These are phyloP conservation scores for Crocuta crocuta DNA, from an alignment of 2,113 vertebrate species.

Conservation along the genomic window DNA sequence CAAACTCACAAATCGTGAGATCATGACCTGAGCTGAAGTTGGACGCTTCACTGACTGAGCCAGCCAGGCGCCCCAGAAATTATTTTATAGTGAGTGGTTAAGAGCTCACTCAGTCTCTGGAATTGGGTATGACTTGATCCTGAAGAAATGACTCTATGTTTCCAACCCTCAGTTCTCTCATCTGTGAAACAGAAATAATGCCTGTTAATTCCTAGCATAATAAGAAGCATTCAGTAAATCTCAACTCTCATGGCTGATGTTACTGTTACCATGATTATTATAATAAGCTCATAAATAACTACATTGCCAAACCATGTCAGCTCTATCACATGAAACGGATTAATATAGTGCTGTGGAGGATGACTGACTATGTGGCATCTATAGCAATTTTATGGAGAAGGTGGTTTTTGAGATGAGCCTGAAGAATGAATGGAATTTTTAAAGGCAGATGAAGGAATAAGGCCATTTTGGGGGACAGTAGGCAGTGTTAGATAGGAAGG, in stretches of 20 bases:
- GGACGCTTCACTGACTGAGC: too few species aligned
- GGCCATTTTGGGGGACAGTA: background rate
- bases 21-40: too few species aligned
- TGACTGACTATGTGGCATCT: background rate
- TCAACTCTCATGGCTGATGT: background rate
- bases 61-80: background rate
- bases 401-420: conserved; percentile 9
- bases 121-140: background rate
- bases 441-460: conserved; percentile 46
- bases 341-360: background rate
- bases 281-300: conserved; percentile 34
- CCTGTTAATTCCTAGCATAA: conserved; percentile 36
- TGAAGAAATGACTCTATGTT: conserved; percentile 17
- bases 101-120: background rate
- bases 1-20: too few species aligned
- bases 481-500: background rate
- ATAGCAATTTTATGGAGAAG: background rate
- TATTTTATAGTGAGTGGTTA: conserved; percentile 2
- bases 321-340: background rate
- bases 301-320: background rate
- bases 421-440: conserved; percentile 40
- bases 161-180: conserved; percentile 33
- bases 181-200: background rate
- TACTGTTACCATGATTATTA: conserved; percentile 35
- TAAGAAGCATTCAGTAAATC: background rate